Conservation (phyloP, 2,797 vertebrate genomes). For the Mallotus villosus region DNA sequence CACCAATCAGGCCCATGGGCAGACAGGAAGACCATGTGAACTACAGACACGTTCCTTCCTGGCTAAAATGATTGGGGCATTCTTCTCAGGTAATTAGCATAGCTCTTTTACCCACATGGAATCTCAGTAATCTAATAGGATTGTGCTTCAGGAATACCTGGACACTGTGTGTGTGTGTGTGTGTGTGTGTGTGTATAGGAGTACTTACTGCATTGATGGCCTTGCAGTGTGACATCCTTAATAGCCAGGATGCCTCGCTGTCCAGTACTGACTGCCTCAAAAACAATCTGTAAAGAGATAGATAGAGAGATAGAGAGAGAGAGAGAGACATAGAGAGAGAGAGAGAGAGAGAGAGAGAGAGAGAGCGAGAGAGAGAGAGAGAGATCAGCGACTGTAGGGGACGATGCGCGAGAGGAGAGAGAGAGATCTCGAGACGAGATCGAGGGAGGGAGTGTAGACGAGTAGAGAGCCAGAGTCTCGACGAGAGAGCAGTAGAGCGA, state of each 20-base stretch:
- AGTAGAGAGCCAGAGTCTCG: too few species aligned
- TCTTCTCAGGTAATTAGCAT: constrained; percentile 11
- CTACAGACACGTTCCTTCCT: neutral
- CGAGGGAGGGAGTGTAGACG: too few species aligned
- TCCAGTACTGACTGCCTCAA: constrained; percentile 87
- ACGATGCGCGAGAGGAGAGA: too few species aligned
- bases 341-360: neutral
- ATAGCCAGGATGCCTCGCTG: constrained; percentile 87
- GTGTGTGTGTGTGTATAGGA: constrained; percentile 19
- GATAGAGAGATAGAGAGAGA: neutral
- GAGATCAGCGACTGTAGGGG: too few species aligned
- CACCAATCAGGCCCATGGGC: too few species aligned
- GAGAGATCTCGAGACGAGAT: too few species aligned
- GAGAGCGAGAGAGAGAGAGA: too few species aligned
- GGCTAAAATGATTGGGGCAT: neutral
- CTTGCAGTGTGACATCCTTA: constrained; percentile 90
- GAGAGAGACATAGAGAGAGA: neutral
- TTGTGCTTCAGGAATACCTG: neutral
- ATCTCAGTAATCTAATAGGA: neutral
- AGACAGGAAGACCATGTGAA: too few species aligned
- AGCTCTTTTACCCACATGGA: neutral
- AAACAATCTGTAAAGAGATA: constrained; percentile 79
- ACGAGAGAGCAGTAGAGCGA: too few species aligned
- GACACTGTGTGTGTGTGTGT: constrained; percentile 10
- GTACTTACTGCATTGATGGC: constrained; percentile 92